Base-by-base conservation (phyloP, 37 sponge, comb jelly and placozoan genomes). In the Cladorhizidae sp. region DNA sequence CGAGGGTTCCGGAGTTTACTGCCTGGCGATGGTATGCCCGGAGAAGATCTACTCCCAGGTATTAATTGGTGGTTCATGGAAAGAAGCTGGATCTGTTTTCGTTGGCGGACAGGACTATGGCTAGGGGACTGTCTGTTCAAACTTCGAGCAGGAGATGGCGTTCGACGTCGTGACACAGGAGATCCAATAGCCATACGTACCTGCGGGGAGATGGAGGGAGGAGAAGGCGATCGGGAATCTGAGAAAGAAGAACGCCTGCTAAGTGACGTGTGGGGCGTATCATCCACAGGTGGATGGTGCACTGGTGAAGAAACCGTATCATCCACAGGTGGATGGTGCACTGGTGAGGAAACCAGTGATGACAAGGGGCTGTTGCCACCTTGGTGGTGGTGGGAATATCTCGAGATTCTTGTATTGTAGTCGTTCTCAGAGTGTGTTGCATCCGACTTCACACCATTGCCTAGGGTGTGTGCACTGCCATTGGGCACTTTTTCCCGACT, bases 191-290 rank as follows among this genome's bases (percentile, higher is more conserved):
- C n/a, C 33, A 57, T 54, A 17, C 49, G 75, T 0, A 61, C 40
- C 9, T 40, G 61, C 36, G 77, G 61, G 5, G 77, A 55, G 63
- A 39, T 40, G 62, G 77, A 76, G 0, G 77, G 61, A 18, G 62
- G 61, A 25, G 77, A 39, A 39, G 61, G 77, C 7, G 62, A 55
- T 20, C 33, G 62, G 41, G 77, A 39, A 12, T 51, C 56, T n/a
- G n/a, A 55, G 63, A 55, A 76, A n/a, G 77, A 57, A 33, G 55
- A 58, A 36, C 41, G 56, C 18, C 39, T 32, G 20, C 56, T 75
- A 15, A 15, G 41, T 40, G 59, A 59, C 14, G 31, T 40, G 29
- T 38, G 38, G 40, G 18, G 6, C 1, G 77, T 57, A 18, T 57
- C 39, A 21, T 37, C 39, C 41, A 33, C 58, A 26, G 58, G 55